Percentiles rank a stretch among this genome's conserved stretches.
phyloP scores from a whole-genome alignment of 2,797 vertebrate genomes.

The Crenuchus spilurus region DNA sequence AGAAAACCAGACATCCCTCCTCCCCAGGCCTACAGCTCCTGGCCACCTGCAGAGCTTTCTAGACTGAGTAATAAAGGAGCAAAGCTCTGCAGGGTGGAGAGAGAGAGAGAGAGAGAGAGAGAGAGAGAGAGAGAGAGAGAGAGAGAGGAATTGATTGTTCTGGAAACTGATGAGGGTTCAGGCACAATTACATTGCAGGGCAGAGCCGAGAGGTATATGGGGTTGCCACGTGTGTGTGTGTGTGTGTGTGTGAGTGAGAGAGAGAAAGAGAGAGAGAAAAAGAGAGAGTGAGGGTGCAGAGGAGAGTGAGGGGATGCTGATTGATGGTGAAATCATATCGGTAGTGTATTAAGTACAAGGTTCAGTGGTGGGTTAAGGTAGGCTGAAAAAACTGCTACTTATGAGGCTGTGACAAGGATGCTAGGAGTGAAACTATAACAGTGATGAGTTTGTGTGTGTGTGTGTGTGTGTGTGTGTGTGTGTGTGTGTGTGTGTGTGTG shows the following conservation, averaged over 20 bases:
- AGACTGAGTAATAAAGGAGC: constrained; percentile 54
- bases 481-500: no score
- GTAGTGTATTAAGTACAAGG: constrained; percentile 94
- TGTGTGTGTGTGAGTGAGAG: not conserved
- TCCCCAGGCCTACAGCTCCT: constrained; percentile 43
- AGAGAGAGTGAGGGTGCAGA: constrained; percentile 13
- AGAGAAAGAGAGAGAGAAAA: not conserved
- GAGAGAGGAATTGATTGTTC: constrained; percentile 87
- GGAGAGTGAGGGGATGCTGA: constrained; percentile 84
- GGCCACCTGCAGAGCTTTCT: constrained; percentile 50
- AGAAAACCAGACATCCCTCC: constrained; percentile 60
- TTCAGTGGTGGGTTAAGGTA: constrained; percentile 95
- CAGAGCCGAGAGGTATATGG: constrained; percentile 83
- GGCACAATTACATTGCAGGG: constrained; percentile 97
- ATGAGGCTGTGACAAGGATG: constrained; percentile 87
- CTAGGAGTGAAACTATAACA: constrained; percentile 18
- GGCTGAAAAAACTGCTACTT: constrained; percentile 83
- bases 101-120: constrained; percentile 12
- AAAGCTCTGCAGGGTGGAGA: constrained; percentile 33
- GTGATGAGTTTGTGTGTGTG: not conserved
- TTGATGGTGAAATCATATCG: constrained; percentile 99
- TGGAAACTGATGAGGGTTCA: constrained; percentile 95
- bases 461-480: no score
- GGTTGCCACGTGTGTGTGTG: constrained; percentile 8
- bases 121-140: constrained; percentile 14